Conservation (phyloP, 2,888 invertebrate genomes). For the Epinotia bilunana region DNA sequence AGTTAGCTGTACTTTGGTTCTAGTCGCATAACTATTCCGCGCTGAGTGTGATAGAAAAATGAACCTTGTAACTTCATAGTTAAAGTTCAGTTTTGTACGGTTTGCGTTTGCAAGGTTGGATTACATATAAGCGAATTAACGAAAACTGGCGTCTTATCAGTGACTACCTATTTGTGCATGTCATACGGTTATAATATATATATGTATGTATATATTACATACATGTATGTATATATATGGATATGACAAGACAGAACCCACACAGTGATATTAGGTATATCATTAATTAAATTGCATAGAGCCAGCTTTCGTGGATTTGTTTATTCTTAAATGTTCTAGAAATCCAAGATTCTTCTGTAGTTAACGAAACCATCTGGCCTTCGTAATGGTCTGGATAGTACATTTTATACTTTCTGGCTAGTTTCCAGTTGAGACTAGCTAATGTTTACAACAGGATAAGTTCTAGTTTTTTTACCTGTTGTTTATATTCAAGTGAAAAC, state of each 20-base stretch:
- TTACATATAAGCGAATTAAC: not conserved
- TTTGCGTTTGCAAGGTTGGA: not conserved
- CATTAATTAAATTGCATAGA: too few species aligned
- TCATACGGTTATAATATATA: too few species aligned
- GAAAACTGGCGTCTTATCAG: too few species aligned
- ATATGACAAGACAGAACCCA: too few species aligned
- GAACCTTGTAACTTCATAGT: not conserved
- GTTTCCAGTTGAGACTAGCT: not conserved
- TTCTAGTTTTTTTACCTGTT: not conserved
- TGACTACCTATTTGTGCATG: too few species aligned
- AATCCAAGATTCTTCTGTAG: conserved; percentile 54
- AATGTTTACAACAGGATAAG: not conserved
- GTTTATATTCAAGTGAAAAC: not conserved
- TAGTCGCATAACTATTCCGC: not conserved
- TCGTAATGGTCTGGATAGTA: conserved; percentile 21
- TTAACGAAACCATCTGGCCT: conserved; percentile 40
- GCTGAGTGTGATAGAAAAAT: not conserved
- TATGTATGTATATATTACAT: too few species aligned
- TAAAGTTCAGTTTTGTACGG: conserved; percentile 1
- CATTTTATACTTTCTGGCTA: not conserved
- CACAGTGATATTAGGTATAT: too few species aligned
- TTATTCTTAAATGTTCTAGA: conserved; percentile 11
- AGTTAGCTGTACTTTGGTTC: not conserved
- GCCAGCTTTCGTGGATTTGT: too few species aligned
- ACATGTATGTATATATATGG: too few species aligned